Evolutionary conservation across 2,113 vertebrate species (phyloP), one percentile per base, ranked within the genome.

Genomic region (Lampris incognitus): DNA sequence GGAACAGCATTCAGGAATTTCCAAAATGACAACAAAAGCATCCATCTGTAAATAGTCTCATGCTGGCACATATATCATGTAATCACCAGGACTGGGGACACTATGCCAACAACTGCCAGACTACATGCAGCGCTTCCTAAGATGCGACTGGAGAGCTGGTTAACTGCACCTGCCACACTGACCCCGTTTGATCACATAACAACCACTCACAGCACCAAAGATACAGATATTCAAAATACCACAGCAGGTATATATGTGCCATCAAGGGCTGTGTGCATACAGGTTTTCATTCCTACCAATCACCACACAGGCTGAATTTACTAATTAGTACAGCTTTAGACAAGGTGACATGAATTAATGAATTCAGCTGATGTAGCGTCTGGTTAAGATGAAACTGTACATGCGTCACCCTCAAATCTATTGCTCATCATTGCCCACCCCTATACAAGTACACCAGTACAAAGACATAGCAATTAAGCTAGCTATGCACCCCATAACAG

Each of bases 141-240:
- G 51, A 24, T 24, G 41, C 48, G 54, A 69, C 24, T 36, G 52
- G 9, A 1, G 46, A 49, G 3, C 72, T 50, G 49, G 51, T 74
- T 64, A 59, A 41, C 38, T 75, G 59, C 72, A 75, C 74, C 13
- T 24, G 73, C 48, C 74, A 67, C 76, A 77, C 1, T 2, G 49
- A 46, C 40, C 62, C 56, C 10, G 49, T 50, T 40, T 8, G 24
- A 67, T 6, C 56, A 7, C n/a, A 46, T 7, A 39, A 37, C 65
- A 24, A 24, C 79, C 67, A 54, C 66, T 63, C 41, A 48, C 69
- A 24, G 69, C 72, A 56, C 10, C 54, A 61, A 7, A 44, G 5
- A 60, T 49, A 4, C 61, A 48, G 65, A 40, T 41, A 6, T 54
- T 79, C 61, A 50, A 65, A 52, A 72, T 24, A 24, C 24, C 24